Evolutionary conservation across 2,888 invertebrate genomes (phyloP).

Genomic region (Zygaena filipendulae): DNA sequence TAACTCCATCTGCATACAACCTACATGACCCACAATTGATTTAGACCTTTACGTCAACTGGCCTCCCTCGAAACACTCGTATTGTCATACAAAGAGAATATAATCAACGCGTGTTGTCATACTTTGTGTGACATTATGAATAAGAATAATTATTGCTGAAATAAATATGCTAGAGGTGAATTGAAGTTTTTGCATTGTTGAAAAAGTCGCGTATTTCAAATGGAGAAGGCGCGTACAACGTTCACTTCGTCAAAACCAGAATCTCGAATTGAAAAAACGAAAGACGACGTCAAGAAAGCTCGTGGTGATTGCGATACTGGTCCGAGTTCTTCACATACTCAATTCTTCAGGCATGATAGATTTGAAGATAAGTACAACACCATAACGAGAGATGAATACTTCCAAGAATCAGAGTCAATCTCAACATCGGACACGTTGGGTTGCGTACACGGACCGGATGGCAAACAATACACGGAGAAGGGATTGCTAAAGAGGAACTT

Average conservation of each 20-base stretch:
- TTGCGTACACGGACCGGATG: conserved; percentile 34
- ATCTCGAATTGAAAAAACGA: conserved; percentile 3
- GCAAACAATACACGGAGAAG: conserved; percentile 32
- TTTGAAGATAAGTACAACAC: conserved; percentile 20
- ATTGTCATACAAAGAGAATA: too few relatives aligned
- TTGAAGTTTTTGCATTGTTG: neutral
- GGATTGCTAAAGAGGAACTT: conserved; percentile 33
- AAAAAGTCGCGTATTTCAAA: too few relatives aligned
- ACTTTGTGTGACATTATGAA: neutral
- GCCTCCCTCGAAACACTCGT: too few relatives aligned
- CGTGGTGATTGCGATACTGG: conserved; percentile 23
- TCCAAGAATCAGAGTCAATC: conserved; percentile 28
- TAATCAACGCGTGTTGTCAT: neutral
- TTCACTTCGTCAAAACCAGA: conserved; percentile 12
- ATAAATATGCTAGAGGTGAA: neutral
- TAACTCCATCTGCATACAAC: conserved; percentile 15
- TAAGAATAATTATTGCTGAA: neutral
- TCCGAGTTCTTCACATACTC: conserved; percentile 32
- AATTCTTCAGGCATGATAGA: conserved; percentile 27
- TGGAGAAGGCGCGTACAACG: conserved; percentile 20
- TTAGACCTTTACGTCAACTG: too few relatives aligned
- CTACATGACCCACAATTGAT: neutral
- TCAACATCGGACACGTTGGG: conserved; percentile 35
- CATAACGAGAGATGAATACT: conserved; percentile 30
- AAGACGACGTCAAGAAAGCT: conserved; percentile 16